Base-by-base conservation (phyloP, 2,888 invertebrate genomes). In the Perizoma flavofasciatum region DNA sequence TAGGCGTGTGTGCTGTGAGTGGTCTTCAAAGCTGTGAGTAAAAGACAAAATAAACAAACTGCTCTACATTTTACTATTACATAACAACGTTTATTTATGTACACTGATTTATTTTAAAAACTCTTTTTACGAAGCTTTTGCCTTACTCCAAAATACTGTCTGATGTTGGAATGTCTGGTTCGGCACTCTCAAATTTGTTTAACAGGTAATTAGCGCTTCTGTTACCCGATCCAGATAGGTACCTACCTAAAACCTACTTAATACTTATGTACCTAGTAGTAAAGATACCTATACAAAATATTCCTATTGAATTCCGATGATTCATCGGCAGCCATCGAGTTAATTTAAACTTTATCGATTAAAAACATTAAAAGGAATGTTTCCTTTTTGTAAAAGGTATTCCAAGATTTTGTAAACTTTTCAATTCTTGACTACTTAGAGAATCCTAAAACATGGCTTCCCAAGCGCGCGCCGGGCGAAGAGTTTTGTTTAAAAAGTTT, bases 261-360 rank as follows among this genome's bases (percentile, higher is more conserved):
- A 37, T 22, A 22, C 22, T 22, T 22, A 22, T 3, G 22, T 22
- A 22, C 22, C 22, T 22, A 22, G 22, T 22, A 22, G 3, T 22
- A 22, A 2, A 22, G 22, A 22, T 22, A 10, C 46, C 4, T 6
- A 34, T 33, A 46, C 3, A 44, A 33, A 33, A 46, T 33, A 46
- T 46, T 46, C n/a, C n/a, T 46, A 9, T 46, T 46, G 6, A 33
- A 34, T 46, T n/a, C 5, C 0, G 10, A 32, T 5, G 9, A 9
- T 46, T 33, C 10, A 46, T 46, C 46, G 46, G 32, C 33, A 9
- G 33, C 46, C 46, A 33, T 9, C 7, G n/a, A 53, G 53, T 46
- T 53, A 46, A 53, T 46, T 33, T 39, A 45, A 52, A 44, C 44
- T 52, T 51, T 45, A 52, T 53, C 53, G 53, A 46, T 53, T 41